phyloP scores from a whole-genome alignment of 1,140 invertebrate genomes.

The Ruditapes philippinarum region DNA sequence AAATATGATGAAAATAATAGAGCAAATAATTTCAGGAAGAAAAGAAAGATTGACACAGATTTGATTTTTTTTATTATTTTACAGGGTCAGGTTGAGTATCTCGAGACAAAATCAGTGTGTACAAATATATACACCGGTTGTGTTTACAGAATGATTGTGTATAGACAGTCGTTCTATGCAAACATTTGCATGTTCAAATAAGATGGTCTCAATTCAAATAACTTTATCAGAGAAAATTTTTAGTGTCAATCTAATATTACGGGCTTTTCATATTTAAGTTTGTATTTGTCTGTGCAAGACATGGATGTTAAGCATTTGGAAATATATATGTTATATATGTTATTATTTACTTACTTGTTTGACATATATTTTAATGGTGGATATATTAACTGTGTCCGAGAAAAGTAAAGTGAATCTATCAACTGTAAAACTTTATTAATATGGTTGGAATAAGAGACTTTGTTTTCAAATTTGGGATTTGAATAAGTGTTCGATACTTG shows the following conservation, averaged over 20 bases:
- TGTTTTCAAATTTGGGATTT: too few species aligned
- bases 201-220: slow-evolving; percentile 65
- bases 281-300: slow-evolving; percentile 35
- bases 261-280: slow-evolving; percentile 35
- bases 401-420: too few species aligned
- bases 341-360: neutral
- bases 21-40: too few species aligned
- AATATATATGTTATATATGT: too few species aligned
- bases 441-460: too few species aligned
- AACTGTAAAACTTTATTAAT: too few species aligned
- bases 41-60: too few species aligned
- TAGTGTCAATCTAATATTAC: slow-evolving; percentile 60
- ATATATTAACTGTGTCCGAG: too few species aligned
- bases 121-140: slow-evolving; percentile 38
- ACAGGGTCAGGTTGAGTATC: slow-evolving; percentile 14
- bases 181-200: slow-evolving; percentile 67
- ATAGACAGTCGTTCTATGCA: slow-evolving; percentile 58
- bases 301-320: neutral
- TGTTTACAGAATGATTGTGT: slow-evolving; percentile 66
- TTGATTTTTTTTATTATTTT: too few species aligned
- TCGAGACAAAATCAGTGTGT: slow-evolving; percentile 34
- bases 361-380: neutral
- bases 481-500: too few species aligned
- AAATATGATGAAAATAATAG: too few species aligned
- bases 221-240: slow-evolving; percentile 68